Conservation (phyloP, 2,113 vertebrate species). For the Bungarus multicinctus region DNA sequence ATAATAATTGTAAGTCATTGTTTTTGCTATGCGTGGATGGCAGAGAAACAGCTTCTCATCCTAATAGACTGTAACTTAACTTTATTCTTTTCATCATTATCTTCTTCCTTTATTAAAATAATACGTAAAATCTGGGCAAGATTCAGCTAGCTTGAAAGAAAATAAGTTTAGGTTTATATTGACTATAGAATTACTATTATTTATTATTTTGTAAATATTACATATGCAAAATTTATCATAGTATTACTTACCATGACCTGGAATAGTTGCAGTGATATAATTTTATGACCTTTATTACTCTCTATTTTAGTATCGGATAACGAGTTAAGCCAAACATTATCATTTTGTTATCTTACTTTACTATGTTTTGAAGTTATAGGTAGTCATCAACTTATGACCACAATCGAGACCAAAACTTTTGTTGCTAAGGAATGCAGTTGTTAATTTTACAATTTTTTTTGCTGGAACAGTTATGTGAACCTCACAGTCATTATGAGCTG, state of each 20-base stretch:
- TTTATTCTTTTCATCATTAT: not conserved
- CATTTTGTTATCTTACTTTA: not conserved
- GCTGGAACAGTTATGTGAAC: not conserved
- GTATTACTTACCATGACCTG: not conserved
- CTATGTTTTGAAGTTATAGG: not conserved
- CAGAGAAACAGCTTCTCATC: not conserved
- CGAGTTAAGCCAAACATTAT: not conserved
- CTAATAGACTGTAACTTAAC: not conserved
- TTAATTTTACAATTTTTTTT: not conserved
- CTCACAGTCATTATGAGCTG: not conserved
- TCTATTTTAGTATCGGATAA: not conserved
- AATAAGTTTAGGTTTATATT: not conserved
- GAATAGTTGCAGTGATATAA: not conserved
- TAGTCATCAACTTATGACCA: not conserved
- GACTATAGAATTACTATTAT: not conserved
- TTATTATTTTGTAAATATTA: not conserved
- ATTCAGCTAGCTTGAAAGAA: not conserved
- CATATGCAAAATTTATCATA: not conserved
- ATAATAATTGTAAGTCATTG: slow-evolving; percentile 12
- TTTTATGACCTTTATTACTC: not conserved
- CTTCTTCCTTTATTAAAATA: slow-evolving; percentile 1
- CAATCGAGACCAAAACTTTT: not conserved
- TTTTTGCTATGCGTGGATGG: not conserved
- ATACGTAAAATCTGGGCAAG: not conserved
- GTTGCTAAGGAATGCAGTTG: not conserved